These are phyloP conservation scores for Bufo bufo DNA, from an alignment of 2,113 vertebrate genomes.

Conservation along the genomic window DNA sequence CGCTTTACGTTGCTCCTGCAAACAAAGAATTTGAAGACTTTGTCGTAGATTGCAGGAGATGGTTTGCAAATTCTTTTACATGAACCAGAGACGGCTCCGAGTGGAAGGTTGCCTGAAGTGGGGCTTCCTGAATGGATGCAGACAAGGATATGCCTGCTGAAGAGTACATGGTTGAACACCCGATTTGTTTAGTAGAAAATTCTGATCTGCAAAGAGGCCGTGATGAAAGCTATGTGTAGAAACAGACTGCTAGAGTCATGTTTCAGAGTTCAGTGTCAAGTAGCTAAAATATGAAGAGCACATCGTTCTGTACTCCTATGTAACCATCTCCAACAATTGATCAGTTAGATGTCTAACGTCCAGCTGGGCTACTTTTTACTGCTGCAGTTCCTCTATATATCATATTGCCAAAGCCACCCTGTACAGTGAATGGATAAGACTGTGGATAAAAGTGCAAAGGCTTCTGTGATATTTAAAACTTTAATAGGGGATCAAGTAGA, in stretches of 20 bases:
- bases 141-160: background rate
- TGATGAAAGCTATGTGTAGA: background rate
- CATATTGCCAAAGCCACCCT: background rate
- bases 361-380: background rate
- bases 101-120: background rate
- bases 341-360: too few species aligned
- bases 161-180: background rate
- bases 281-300: background rate
- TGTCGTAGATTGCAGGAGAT: background rate
- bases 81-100: background rate
- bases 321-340: too few species aligned
- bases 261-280: background rate
- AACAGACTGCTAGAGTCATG: too few species aligned
- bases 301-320: too few species aligned
- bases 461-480: background rate
- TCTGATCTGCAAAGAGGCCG: background rate
- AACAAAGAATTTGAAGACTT: background rate
- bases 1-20: background rate
- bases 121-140: background rate
- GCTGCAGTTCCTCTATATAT: background rate
- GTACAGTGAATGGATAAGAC: background rate
- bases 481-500: slow-evolving; percentile 11
- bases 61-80: background rate
- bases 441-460: background rate
- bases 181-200: background rate